Base-by-base conservation (phyloP, 2,797 vertebrate genomes). In the Lithobates pipiens region DNA sequence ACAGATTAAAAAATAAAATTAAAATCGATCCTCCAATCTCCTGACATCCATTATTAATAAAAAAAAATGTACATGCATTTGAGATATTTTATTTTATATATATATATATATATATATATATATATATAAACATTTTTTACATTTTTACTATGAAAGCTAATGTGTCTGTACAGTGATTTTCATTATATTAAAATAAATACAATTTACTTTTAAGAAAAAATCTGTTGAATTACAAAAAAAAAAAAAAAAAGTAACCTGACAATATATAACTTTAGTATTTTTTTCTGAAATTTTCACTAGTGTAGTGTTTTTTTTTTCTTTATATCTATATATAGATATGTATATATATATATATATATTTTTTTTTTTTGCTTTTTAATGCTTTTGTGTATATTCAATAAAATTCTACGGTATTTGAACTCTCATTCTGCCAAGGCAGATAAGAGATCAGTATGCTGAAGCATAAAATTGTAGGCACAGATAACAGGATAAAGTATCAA, bases 161-260 rank as follows among this genome's bases (percentile, higher is more conserved):
- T 88, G 88, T 79, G 46, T 87, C 81, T 94, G 93, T 89, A 95
- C 94, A 95, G 93, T 94, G 93, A 96, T 94, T 93, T 94, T 93
- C 90, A 94, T 93, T 94, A 94, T 96, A 96, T 95, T 95, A 96
- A 97, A 97, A 98, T 97, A 97, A 97, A 97, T 96, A 89, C 93
- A 94, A 95, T 93, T 91, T 50, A 90, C 93, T 93, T 93, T 90
- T 95, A 96, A 94, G 96, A 94, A 87, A 96, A 95, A 93, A 39
- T 39, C 36, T 39, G 92, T 93, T 94, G 92, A 95, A 95, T 96
- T 95, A 95, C 93, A 95, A 96, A 97, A 39, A 34, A 95, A 96
- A 96, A 39, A 34, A 46, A 96, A 93, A 91, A n/a, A n/a, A n/a
- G 96, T 73, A 81, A 81, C 79, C 50, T 73, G 36, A 39, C 36